Evolutionary conservation across 2,888 invertebrate species (phyloP).

Genomic region (Calameuta pallipes): DNA sequence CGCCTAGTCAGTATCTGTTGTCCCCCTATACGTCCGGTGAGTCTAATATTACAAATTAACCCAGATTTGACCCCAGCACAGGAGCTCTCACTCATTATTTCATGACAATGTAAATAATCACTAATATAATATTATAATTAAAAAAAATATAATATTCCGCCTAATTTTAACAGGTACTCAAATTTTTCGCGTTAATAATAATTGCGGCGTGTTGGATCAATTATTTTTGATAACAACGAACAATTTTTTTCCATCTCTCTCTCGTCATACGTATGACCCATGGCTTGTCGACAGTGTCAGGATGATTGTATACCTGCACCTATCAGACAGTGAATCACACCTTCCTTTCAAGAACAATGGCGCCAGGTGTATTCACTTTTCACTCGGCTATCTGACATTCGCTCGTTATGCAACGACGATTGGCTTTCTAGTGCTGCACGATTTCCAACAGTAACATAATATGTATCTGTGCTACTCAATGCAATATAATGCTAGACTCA

Average conservation of each 20-base stretch:
- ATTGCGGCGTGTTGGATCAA: neutral
- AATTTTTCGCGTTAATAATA: neutral
- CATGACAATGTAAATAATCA: neutral
- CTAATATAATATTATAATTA: neutral
- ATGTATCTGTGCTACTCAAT: neutral
- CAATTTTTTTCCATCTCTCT: neutral
- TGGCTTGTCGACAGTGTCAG: neutral
- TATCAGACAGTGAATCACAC: neutral
- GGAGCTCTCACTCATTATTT: neutral
- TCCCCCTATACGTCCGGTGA: slow-evolving; percentile 43
- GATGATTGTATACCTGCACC: neutral
- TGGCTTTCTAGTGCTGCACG: neutral
- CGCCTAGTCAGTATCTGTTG: slow-evolving; percentile 4
- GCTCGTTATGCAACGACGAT: neutral
- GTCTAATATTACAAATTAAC: slow-evolving; percentile 52
- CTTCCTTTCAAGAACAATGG: neutral
- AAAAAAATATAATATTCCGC: neutral
- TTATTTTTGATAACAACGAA: neutral
- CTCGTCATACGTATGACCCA: neutral
- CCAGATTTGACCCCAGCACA: slow-evolving; percentile 38
- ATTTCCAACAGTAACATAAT: neutral
- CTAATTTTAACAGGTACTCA: neutral
- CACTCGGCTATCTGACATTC: neutral
- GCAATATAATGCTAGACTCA: neutral
- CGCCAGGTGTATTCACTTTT: neutral